These are phyloP conservation scores for Sylvilagus floridanus DNA, from an alignment of 2,797 vertebrate genomes.

Conservation along the genomic window DNA sequence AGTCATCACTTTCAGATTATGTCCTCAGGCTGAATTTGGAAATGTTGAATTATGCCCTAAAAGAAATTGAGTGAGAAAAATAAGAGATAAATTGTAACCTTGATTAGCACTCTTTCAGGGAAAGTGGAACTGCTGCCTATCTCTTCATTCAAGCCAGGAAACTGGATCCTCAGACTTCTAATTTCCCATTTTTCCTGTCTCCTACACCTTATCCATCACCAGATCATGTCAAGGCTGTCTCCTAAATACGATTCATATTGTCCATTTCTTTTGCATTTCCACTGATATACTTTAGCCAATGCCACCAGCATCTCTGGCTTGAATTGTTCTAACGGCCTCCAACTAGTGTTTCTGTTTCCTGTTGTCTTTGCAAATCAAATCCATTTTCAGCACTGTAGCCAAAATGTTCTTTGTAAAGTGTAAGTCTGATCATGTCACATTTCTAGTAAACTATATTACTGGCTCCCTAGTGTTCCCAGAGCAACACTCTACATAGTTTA, in stretches of 20 bases:
- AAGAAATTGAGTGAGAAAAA: conserved; percentile 47
- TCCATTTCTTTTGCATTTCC: conserved; percentile 54
- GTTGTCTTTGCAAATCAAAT: conserved; percentile 69
- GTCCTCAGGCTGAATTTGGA: conserved; percentile 65
- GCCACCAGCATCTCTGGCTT: conserved; percentile 17
- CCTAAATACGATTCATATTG: conserved; percentile 59
- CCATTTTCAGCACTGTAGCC: conserved; percentile 53
- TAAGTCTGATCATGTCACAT: conserved; percentile 54
- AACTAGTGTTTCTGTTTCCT: conserved; percentile 20
- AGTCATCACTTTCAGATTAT: conserved; percentile 68
- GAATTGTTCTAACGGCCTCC: conserved; percentile 49
- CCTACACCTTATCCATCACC: conserved; percentile 3
- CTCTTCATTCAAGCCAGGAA: conserved; percentile 10
- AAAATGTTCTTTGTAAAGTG: conserved; percentile 60
- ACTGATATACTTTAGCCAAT: not conserved
- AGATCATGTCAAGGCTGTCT: conserved; percentile 55
- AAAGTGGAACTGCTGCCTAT: not conserved
- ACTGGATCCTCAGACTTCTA: not conserved
- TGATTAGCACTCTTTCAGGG: conserved; percentile 41
- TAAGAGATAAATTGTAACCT: conserved; percentile 58
- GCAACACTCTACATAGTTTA: not conserved
- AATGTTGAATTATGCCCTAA: conserved; percentile 48
- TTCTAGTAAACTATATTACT: not conserved
- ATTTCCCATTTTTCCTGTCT: conserved; percentile 11
- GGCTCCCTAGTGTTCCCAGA: not conserved